Evolutionary conservation across 2,888 invertebrate genomes (phyloP), one percentile per base, ranked within the genome.

Genomic region (Xestia rhomboidea): DNA sequence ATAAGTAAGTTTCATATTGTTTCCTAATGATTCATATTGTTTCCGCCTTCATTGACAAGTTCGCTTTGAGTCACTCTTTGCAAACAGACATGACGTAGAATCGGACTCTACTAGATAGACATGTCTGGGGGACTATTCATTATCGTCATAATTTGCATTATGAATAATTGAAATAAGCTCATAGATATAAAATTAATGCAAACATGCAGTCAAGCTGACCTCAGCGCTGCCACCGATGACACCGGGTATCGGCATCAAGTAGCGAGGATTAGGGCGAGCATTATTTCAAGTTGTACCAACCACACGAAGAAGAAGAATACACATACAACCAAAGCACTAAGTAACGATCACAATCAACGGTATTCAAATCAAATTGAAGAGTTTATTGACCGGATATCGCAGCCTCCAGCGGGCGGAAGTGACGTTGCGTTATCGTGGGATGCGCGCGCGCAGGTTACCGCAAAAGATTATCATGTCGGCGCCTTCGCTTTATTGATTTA

Each of bases 301-400:
- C 30, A 21, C 60, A 4, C 1, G 18, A 62, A 62, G 7, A n/a
- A 54, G 7, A 30, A 60, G 10, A 15, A 60, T 15, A 63, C 15
- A 60, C 51, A 66, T 57, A 30, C 62, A 71, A 63, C n/a, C 34
- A 57, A 64, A 68, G 21, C 38, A 60, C 24, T 34, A 38, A 64
- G 38, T 81, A 71, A 79, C 71, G 46, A 81, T 70, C 49, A 49
- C n/a, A 15, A 78, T 54, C 54, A 70, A 57, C 54, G 54, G 49
- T 85, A 76, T 83, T 84, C 87, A 82, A 83, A 84, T 86, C 79
- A 84, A 85, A 82, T 74, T 71, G 76, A 82, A 44, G 81, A 86
- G 89, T 90, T 88, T 91, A 89, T 90, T 91, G 92, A 89, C 91
- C 93, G 93, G 93, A 93, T 91, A 90, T 91, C 90, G 89, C 88